Conservation (phyloP, 2,888 invertebrate species). For the Liopterus haemorrhoidalis region DNA sequence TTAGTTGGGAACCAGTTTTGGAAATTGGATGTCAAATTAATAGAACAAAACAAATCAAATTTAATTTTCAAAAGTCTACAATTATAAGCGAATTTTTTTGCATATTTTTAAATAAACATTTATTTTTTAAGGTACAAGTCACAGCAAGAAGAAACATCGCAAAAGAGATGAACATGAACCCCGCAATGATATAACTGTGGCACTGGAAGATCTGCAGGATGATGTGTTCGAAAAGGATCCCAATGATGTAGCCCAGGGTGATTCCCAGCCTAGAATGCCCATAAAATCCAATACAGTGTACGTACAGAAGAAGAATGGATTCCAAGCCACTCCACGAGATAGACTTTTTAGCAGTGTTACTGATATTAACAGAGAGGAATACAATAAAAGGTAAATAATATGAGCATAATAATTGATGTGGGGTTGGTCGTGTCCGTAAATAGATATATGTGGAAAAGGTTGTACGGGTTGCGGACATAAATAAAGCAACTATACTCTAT, state of each 20-base stretch:
- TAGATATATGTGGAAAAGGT: no score
- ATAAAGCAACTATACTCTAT: no score
- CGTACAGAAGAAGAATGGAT: slow-evolving; percentile 45
- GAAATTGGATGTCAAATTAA: not conserved
- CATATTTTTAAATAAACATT: no score
- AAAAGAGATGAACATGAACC: slow-evolving; percentile 42
- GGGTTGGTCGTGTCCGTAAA: no score
- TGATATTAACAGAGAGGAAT: slow-evolving; percentile 16
- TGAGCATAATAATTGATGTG: no score
- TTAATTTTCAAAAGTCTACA: not conserved
- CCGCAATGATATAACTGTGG: slow-evolving; percentile 43
- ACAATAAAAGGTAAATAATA: slow-evolving; percentile 16
- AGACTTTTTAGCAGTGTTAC: slow-evolving; percentile 17
- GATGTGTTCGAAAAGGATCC: slow-evolving; percentile 44
- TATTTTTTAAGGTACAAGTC: no score
- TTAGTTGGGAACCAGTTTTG: no score
- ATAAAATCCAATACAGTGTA: slow-evolving; percentile 43
- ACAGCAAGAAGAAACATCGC: slow-evolving; percentile 41
- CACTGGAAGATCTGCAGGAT: slow-evolving; percentile 46
- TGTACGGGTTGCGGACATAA: no score
- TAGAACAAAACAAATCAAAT: slow-evolving; percentile 6
- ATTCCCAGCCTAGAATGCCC: slow-evolving; percentile 35
- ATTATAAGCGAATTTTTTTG: slow-evolving; percentile 11
- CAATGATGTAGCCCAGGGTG: slow-evolving; percentile 18
- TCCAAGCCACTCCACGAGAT: slow-evolving; percentile 38